Base-by-base conservation (phyloP, 53 echinoderm and acorn worm genomes). In the Apostichopus leukothele region DNA sequence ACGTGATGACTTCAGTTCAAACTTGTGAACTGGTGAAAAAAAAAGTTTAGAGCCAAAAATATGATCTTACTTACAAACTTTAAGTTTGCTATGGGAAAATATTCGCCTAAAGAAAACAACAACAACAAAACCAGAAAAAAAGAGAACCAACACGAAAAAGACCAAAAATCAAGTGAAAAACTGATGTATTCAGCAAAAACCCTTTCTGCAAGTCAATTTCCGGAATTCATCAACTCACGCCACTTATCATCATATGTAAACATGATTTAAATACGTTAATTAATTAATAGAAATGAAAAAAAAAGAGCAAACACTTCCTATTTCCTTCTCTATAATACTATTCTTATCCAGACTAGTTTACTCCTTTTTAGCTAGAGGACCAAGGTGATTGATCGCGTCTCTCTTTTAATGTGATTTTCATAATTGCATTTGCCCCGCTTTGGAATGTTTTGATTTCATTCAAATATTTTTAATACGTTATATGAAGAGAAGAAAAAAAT, bases 371-470 rank as follows among this genome's bases (percentile, higher is more conserved):
- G 18, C 71, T 71, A 19, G 13, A 71, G 18, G 71, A 71, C 18
- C 16, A 71, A 71, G 71, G 71, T 71, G 71, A n/a, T 71, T 71
- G 85, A 66, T 85, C 16, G 51, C 26, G 22, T 11, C 85, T 67
- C 85, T 60, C 67, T 85, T 85, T 67, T 68, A 85, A 85, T 85
- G 85, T 85, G 85, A 85, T 85, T 85, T 60, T 85, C 85, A 85
- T 85, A 85, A 85, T 85, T 85, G 67, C 85, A 85, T 85, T 85
- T 67, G 63, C 67, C 39, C 63, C 51, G 60, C 66, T 85, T 25
- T 67, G 63, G 66, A 85, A 85, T 85, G 85, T 85, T 85, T 85
- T 85, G 19, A 63, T 67, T 63, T 67, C 85, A 67, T 60, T 83
- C 83, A 54, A 83, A 83, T 83, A 83, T 54, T 83, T 60, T 16